These are phyloP conservation scores for Sclerurus mexicanus DNA, from an alignment of 2,113 vertebrate species.

Conservation along the genomic window DNA sequence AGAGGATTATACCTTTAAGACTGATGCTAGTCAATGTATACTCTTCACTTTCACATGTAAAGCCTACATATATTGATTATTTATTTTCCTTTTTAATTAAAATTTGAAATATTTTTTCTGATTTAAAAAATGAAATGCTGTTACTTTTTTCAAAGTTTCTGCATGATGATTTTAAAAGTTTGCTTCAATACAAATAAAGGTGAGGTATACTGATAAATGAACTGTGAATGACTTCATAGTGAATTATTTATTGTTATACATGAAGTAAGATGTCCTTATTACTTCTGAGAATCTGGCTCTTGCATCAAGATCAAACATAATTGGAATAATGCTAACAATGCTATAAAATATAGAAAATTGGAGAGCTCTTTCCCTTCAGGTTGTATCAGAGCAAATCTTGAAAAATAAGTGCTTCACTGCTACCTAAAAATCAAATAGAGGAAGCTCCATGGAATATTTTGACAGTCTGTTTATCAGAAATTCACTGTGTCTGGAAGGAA, in stretches of 20 bases:
- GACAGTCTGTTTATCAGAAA: background rate
- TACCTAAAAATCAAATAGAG: constrained; percentile 4
- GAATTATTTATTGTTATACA: background rate
- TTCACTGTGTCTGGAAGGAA: background rate
- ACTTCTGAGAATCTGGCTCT: background rate
- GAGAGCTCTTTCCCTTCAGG: background rate
- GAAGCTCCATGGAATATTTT: background rate
- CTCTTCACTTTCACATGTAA: background rate
- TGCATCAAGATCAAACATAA: constrained; percentile 35
- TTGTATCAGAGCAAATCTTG: background rate
- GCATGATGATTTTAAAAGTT: background rate
- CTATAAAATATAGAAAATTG: background rate
- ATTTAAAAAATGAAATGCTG: background rate
- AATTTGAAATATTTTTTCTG: background rate
- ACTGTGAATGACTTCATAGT: background rate
- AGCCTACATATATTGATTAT: background rate
- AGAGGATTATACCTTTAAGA: background rate
- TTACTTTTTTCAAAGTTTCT: background rate
- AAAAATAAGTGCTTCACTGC: background rate
- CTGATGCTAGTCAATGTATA: background rate
- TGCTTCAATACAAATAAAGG: background rate
- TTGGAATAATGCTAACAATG: constrained; percentile 21
- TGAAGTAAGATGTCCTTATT: background rate
- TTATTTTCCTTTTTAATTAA: background rate
- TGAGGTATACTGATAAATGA: background rate